phyloP scores from a whole-genome alignment of 2,888 invertebrate genomes.

The Pediacus dermestoides region DNA sequence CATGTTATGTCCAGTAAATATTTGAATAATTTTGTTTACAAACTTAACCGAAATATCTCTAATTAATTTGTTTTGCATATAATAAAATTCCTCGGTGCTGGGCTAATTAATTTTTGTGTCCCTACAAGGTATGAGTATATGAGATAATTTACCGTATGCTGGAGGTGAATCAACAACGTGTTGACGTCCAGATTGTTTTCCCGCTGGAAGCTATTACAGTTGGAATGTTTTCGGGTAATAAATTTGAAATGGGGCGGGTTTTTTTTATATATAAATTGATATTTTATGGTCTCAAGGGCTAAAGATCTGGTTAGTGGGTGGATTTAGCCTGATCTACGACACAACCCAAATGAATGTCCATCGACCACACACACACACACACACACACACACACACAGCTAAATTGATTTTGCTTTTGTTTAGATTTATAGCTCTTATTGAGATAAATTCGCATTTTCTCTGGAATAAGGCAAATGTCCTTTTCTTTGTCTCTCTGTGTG shows the following conservation, averaged over 20 bases:
- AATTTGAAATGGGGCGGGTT: constrained; percentile 33
- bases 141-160: no score
- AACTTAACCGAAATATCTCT: no score
- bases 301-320: constrained; percentile 40
- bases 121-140: no score
- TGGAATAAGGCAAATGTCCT: constrained; percentile 1
- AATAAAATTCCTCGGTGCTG: no score
- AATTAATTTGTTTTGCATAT: no score
- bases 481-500: constrained; percentile 14
- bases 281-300: constrained; percentile 41
- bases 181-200: constrained; percentile 23
- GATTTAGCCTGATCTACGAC: constrained; percentile 27
- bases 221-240: constrained; percentile 42
- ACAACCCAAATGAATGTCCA: constrained; percentile 24
- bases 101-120: no score
- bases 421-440: constrained; percentile 46
- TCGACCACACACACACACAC: constrained; percentile 14
- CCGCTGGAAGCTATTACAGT: constrained; percentile 31
- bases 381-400: not conserved
- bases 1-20: no score
- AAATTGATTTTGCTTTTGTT: constrained; percentile 44
- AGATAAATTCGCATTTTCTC: constrained; percentile 38
- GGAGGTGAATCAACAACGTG: constrained; percentile 25
- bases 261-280: constrained; percentile 43
- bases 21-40: no score